Conservation (phyloP, 37 sponge, comb jelly and placozoan genomes). For the Lycopodina hypogea region DNA sequence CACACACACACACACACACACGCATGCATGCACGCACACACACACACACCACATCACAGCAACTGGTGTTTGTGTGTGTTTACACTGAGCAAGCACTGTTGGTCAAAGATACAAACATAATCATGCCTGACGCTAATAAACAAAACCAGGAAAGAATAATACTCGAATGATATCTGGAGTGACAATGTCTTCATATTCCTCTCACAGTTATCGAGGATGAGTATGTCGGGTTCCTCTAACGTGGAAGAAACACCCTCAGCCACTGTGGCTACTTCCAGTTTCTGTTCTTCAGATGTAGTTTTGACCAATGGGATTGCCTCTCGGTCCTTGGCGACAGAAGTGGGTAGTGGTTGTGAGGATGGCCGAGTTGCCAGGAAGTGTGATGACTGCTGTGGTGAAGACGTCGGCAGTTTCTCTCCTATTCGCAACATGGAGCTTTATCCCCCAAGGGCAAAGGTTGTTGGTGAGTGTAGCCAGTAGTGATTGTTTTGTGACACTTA, state of each 20-base stretch:
- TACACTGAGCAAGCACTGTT: no score
- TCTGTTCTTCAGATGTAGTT: not conserved
- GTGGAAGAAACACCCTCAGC: not conserved
- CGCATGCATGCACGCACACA: no score
- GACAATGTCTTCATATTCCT: no score
- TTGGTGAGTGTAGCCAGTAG: slow-evolving; percentile 18
- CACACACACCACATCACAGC: no score
- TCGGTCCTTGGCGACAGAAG: not conserved
- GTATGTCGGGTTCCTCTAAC: not conserved
- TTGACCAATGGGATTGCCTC: not conserved
- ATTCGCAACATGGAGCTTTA: slow-evolving; percentile 39
- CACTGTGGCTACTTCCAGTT: not conserved
- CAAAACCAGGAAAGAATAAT: no score
- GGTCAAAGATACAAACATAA: no score
- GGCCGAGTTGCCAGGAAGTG: not conserved
- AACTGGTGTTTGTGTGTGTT: no score
- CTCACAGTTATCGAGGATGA: slow-evolving; percentile 23
- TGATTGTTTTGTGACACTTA: not conserved
- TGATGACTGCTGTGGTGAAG: not conserved
- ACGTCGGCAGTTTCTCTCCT: slow-evolving; percentile 30
- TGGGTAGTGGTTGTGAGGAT: not conserved
- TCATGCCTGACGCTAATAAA: no score
- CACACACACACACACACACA: no score
- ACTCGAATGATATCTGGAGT: no score
- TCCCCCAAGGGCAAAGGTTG: slow-evolving; percentile 21